Evolutionary conservation across 2,888 invertebrate species (phyloP).

Genomic region (Ellobium chinense): DNA sequence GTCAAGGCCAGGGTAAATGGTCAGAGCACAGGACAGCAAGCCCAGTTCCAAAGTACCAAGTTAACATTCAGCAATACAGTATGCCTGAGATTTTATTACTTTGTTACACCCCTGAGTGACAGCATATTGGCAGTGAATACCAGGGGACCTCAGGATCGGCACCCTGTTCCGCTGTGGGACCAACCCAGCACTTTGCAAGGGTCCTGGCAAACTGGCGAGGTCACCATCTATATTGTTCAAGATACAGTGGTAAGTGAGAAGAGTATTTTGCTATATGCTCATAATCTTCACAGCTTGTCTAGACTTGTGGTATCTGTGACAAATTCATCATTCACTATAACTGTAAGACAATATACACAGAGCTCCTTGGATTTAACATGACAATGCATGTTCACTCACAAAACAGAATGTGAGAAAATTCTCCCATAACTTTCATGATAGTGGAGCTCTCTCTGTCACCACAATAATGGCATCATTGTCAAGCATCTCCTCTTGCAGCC

Average conservation of each 20-base stretch:
- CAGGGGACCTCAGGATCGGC: conserved; percentile 21
- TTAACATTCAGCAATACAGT: conserved; percentile 1
- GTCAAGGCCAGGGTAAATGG: not conserved
- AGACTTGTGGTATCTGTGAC: too few relatives aligned
- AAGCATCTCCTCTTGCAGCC: too few relatives aligned
- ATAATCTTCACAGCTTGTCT: too few relatives aligned
- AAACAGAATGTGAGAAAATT: too few relatives aligned
- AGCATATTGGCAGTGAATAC: conserved; percentile 10
- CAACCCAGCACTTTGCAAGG: not conserved
- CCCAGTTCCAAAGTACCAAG: not conserved
- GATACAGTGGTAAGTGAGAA: conserved; percentile 6
- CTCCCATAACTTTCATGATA: too few relatives aligned
- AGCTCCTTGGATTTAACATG: too few relatives aligned
- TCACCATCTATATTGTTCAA: not conserved
- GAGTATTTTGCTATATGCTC: too few relatives aligned
- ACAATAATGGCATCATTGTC: too few relatives aligned
- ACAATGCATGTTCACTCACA: too few relatives aligned
- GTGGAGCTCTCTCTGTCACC: too few relatives aligned
- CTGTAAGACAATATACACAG: too few relatives aligned
- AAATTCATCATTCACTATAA: too few relatives aligned
- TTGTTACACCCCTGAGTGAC: conserved; percentile 1
- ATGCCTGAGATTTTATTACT: conserved; percentile 13
- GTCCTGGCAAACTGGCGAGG: not conserved
- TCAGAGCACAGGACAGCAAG: conserved; percentile 5
- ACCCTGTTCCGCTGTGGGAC: conserved; percentile 5